These are phyloP conservation scores for Trichogramma dendrolimi DNA, from an alignment of 2,888 invertebrate genomes.

Conservation along the genomic window DNA sequence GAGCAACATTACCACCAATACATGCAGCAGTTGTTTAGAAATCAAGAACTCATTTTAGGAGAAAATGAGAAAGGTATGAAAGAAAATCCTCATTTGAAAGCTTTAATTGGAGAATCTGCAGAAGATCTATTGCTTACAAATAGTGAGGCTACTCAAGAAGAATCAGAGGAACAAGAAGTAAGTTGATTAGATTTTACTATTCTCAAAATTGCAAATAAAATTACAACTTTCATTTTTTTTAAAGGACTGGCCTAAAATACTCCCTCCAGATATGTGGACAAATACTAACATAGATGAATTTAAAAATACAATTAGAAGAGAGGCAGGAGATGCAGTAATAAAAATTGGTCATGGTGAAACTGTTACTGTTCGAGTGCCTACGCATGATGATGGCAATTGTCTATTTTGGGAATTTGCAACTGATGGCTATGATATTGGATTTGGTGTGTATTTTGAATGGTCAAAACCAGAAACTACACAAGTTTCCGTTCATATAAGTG, in stretches of 20 bases:
- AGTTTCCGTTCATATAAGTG: slow-evolving; percentile 92
- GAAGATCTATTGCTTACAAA: slow-evolving; percentile 30
- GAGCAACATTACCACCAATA: slow-evolving; percentile 99
- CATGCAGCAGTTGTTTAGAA: slow-evolving; percentile 82
- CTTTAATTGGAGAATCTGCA: slow-evolving; percentile 37
- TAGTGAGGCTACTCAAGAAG: slow-evolving; percentile 38
- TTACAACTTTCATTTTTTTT: not conserved
- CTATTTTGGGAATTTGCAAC: slow-evolving; percentile 99
- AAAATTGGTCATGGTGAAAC: slow-evolving; percentile 95
- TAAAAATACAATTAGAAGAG: slow-evolving; percentile 78
- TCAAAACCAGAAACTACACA: slow-evolving; percentile 76
- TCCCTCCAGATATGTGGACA: slow-evolving; percentile 94
- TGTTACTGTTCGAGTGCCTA: slow-evolving; percentile 94
- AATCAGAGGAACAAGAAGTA: slow-evolving; percentile 38
- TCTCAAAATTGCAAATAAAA: not conserved
- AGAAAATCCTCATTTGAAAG: slow-evolving; percentile 38
- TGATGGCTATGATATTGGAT: slow-evolving; percentile 95
- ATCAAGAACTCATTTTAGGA: slow-evolving; percentile 46
- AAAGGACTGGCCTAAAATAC: slow-evolving; percentile 56
- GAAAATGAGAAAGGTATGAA: slow-evolving; percentile 39
- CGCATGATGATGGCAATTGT: slow-evolving; percentile 86
- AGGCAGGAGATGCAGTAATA: slow-evolving; percentile 82
- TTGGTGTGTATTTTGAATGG: slow-evolving; percentile 99
- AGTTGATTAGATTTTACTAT: not conserved
- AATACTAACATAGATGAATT: slow-evolving; percentile 82